These are phyloP conservation scores for Sprattus sprattus DNA, from an alignment of 2,113 vertebrate species.

Conservation along the genomic window DNA sequence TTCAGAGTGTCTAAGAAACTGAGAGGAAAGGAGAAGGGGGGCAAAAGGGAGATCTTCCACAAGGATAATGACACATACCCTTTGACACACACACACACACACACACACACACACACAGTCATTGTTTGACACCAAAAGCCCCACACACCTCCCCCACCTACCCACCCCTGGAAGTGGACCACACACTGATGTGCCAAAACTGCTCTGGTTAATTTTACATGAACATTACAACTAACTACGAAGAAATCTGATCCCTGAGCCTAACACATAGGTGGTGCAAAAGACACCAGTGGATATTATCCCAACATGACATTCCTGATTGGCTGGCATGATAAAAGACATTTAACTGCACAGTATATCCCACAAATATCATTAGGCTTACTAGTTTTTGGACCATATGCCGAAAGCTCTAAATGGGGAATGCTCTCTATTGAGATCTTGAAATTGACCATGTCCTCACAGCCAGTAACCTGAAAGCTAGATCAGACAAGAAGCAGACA, in stretches of 20 bases:
- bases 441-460: not conserved
- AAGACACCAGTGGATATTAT: not conserved
- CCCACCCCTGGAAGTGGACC: slow-evolving; percentile 27
- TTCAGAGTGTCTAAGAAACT: not conserved
- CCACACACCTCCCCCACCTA: slow-evolving; percentile 17
- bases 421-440: not conserved
- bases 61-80: slow-evolving; percentile 33
- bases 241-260: not conserved
- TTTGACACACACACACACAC: slow-evolving; percentile 41
- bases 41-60: slow-evolving; percentile 6
- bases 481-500: not conserved
- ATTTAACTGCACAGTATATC: not conserved
- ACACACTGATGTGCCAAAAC: slow-evolving; percentile 29
- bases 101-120: slow-evolving; percentile 37
- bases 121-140: slow-evolving; percentile 34
- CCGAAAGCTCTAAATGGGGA: not conserved
- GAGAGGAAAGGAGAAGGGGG: not conserved
- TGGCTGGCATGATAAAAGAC: not conserved
- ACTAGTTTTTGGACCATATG: not conserved
- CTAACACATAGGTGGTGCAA: not conserved
- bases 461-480: not conserved
- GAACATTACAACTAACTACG: not conserved
- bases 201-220: not conserved
- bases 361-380: not conserved
- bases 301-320: not conserved